Percentiles rank a stretch among this genome's conserved stretches.
Evolutionary conservation across 2,888 invertebrate species (phyloP).

Genomic region (Tipula vernalis): DNA sequence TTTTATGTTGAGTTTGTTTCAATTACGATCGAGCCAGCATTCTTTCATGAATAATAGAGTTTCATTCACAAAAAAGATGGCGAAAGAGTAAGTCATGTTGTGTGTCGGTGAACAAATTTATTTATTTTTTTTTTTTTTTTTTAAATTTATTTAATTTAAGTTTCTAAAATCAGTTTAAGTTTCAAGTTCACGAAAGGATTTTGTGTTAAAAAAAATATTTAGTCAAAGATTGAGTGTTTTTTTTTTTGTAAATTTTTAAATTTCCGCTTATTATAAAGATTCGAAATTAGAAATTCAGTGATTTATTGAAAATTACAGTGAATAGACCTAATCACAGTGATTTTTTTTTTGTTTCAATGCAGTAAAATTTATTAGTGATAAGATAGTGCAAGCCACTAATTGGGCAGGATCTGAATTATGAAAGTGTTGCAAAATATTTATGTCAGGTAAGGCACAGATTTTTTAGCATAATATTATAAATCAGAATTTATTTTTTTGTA

Average conservation of each 20-base stretch:
- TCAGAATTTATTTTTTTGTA: no score
- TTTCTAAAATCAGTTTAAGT: neutral
- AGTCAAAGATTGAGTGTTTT: neutral
- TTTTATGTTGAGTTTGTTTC: neutral
- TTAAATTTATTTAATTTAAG: neutral
- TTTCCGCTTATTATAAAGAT: neutral
- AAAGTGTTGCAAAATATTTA: neutral
- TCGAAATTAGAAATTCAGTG: neutral
- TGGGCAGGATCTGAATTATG: neutral
- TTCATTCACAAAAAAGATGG: constrained; percentile 4
- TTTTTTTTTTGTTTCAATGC: neutral
- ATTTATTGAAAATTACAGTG: neutral
- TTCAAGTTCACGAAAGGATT: neutral
- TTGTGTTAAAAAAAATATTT: neutral
- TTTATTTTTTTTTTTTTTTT: neutral
- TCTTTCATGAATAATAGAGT: neutral
- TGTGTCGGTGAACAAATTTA: neutral
- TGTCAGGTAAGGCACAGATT: neutral
- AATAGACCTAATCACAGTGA: neutral
- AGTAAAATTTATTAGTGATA: no score
- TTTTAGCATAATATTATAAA: no score
- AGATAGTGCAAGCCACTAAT: no score
- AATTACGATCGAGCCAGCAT: neutral
- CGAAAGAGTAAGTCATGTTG: neutral
- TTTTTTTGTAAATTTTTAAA: neutral